Evolutionary conservation across 92 coral and sea anemone species (phyloP).

Genomic region (Phenganax stokvisi): DNA sequence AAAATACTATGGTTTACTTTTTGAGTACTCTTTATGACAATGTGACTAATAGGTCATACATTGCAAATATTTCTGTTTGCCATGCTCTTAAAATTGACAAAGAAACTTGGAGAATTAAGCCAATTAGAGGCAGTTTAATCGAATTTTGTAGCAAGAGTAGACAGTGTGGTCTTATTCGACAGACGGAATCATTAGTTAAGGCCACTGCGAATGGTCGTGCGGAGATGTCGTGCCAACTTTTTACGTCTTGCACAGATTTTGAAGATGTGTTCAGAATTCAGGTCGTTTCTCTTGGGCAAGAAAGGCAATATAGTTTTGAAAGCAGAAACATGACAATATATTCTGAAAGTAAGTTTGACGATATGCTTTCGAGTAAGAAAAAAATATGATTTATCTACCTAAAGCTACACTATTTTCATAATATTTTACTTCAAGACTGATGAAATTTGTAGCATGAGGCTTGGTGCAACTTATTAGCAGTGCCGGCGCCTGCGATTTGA

Average conservation of each 20-base stretch:
- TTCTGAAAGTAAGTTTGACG: slow-evolving; percentile 22
- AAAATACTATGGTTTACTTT: slow-evolving; percentile 28
- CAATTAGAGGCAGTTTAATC: neutral
- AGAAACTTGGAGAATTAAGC: slow-evolving; percentile 5
- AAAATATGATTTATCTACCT: neutral
- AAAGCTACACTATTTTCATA: neutral
- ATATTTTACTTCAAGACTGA: too few species aligned
- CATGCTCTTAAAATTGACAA: neutral
- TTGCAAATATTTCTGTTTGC: neutral
- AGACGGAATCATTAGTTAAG: neutral
- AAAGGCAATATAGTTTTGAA: slow-evolving; percentile 2
- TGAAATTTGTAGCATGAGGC: too few species aligned
- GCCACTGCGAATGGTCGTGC: neutral
- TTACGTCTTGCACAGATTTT: slow-evolving; percentile 26
- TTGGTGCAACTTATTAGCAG: too few species aligned
- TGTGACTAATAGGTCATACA: neutral
- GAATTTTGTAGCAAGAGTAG: slow-evolving; percentile 13
- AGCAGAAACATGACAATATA: slow-evolving; percentile 18
- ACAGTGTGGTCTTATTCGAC: slow-evolving; percentile 1
- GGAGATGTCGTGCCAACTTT: slow-evolving; percentile 11
- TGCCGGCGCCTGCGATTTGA: too few species aligned
- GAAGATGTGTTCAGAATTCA: slow-evolving; percentile 10
- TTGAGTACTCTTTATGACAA: neutral
- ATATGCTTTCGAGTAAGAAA: neutral
- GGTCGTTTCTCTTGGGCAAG: neutral